Evolutionary conservation across 2,797 vertebrate species (phyloP), one percentile per base, ranked within the genome.

Genomic region (Sciurus carolinensis): DNA sequence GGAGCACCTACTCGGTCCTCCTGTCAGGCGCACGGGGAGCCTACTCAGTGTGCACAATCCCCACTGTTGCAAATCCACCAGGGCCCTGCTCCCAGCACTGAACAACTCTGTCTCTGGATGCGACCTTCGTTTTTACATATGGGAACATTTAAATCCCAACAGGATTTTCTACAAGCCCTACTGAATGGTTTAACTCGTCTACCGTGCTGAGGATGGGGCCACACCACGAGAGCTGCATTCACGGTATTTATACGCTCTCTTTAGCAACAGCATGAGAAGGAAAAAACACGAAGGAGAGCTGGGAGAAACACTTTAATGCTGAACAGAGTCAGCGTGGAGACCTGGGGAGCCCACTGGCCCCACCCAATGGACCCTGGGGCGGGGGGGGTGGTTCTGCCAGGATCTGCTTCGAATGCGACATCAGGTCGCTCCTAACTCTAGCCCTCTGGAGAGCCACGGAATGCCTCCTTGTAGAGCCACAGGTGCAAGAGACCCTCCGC

Each of bases 381-480:
- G 9, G 44, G 9, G 44, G 9, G 1, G 15, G 11, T 36, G 20
- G 28, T 28, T 47, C 22, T 42, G 4, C 28, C 44, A 30, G 18
- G 11, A 30, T 44, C 54, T 64, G 39, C 39, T 13, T 33, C 50
- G 4, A 75, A 36, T 62, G 59, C n/a, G 44, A 59, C 18, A 64
- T 59, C 47, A 77, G 47, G 33, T 36, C 66, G 8, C 50, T 66
- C 90, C 62, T 81, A 52, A 94, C 24, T 88, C 71, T 79, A 50
- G 82, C 76, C 67, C 67, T 42, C 76, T 76, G 0, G 71, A 88
- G 92, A 73, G 67, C 42, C 17, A 50, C 39, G 36, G 71, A 75
- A 89, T 39, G 8, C 18, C 62, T 76, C 72, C 54, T 87, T 80
- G 44, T 33, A 82, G 94, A 95, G 54, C 50, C 57, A 42, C 44